Percentiles rank a stretch among this genome's conserved stretches.
Evolutionary conservation across 2,113 vertebrate species (phyloP).

Genomic region (Chlamydotis undulata): DNA sequence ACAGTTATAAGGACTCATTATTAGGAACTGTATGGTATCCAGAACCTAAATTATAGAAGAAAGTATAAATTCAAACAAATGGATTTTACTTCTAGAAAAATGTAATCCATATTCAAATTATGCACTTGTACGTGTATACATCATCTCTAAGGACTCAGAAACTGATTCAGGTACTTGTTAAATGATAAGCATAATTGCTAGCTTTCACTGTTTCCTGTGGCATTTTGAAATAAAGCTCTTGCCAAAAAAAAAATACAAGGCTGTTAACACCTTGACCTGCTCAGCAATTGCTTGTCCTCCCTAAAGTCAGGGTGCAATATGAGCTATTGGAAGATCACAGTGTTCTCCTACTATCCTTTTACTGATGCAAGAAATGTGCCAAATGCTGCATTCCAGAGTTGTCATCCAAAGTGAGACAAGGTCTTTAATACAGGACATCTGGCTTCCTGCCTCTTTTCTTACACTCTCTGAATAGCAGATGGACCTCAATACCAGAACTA

Average conservation of each 20-base stretch:
- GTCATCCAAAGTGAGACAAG: slow-evolving; percentile 2
- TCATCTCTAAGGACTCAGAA: not conserved
- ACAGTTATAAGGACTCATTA: not conserved
- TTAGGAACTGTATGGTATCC: not conserved
- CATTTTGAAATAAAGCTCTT: not conserved
- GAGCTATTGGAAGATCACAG: not conserved
- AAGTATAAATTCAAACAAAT: not conserved
- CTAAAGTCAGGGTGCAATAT: not conserved
- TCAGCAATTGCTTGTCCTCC: not conserved
- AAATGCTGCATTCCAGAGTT: not conserved
- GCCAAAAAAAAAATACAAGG: not conserved
- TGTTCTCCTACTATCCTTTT: not conserved
- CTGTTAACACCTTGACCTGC: not conserved
- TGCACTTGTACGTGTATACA: not conserved
- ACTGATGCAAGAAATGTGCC: slow-evolving; percentile 7
- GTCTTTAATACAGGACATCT: slow-evolving; percentile 2
- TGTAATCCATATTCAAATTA: not conserved
- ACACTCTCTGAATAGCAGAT: slow-evolving; percentile 1
- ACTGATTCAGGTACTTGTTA: not conserved
- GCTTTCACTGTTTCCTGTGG: not conserved
- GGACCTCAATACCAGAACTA: not conserved
- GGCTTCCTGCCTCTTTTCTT: not conserved
- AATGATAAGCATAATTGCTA: not conserved
- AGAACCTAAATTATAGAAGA: not conserved
- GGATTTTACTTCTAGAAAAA: not conserved